Conservation (phyloP, 2,888 invertebrate species). For the Hirtodrosophila duncani region DNA sequence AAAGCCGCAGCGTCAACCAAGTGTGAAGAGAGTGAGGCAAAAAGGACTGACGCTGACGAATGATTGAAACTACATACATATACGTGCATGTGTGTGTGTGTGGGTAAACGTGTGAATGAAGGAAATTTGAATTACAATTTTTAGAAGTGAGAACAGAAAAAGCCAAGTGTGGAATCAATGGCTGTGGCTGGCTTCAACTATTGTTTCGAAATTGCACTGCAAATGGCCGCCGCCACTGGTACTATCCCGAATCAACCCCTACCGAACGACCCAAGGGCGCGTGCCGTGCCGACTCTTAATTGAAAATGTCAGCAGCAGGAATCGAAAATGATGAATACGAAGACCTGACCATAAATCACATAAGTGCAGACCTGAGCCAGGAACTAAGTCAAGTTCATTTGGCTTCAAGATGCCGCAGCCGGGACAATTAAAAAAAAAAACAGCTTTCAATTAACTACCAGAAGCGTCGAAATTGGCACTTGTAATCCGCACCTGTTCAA, state of each 20-base stretch:
- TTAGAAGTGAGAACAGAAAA: slow-evolving; percentile 33
- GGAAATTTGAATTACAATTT: slow-evolving; percentile 42
- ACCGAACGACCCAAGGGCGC: slow-evolving; percentile 22
- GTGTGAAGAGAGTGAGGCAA: slow-evolving; percentile 34
- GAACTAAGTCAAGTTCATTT: slow-evolving; percentile 49
- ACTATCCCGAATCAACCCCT: neutral
- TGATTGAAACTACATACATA: no score
- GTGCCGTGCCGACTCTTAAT: slow-evolving; percentile 47
- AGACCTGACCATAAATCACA: slow-evolving; percentile 55
- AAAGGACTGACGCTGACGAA: no score
- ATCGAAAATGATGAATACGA: neutral
- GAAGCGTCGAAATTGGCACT: slow-evolving; percentile 56
- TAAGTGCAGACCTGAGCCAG: slow-evolving; percentile 23
- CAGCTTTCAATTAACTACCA: slow-evolving; percentile 67
- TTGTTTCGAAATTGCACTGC: slow-evolving; percentile 27
- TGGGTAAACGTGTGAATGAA: slow-evolving; percentile 22
- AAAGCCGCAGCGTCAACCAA: slow-evolving; percentile 62
- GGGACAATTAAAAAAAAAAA: slow-evolving; percentile 69
- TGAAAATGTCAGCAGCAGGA: slow-evolving; percentile 65
- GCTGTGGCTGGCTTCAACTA: slow-evolving; percentile 8
- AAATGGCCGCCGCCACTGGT: slow-evolving; percentile 11
- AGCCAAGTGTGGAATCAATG: slow-evolving; percentile 32
- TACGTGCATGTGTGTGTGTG: slow-evolving; percentile 6
- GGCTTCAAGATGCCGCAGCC: slow-evolving; percentile 29
- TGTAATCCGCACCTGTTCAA: slow-evolving; percentile 71